A percentile compares a stretch with the other conserved stretches of the same genome.
phyloP scores from a whole-genome alignment of 2,888 invertebrate genomes.

The Apeira syringaria region DNA sequence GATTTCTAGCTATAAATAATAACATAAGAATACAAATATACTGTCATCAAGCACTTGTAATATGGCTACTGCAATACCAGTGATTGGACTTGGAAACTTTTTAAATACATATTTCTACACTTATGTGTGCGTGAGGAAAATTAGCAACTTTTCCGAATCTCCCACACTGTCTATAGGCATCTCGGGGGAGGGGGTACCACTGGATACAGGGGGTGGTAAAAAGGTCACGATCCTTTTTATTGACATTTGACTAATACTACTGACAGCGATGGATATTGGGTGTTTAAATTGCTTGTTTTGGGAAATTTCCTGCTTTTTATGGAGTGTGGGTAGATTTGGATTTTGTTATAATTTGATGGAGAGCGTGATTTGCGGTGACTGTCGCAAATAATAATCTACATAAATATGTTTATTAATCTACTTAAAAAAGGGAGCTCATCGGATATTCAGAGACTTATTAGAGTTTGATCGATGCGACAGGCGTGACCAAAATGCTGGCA shows the following conservation, averaged over 20 bases:
- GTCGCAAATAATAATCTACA: background rate
- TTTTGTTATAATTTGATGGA: background rate
- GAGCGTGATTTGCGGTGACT: background rate
- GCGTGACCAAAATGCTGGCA: too few relatives aligned
- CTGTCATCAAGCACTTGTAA: too few relatives aligned
- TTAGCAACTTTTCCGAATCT: background rate
- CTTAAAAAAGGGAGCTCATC: too few relatives aligned
- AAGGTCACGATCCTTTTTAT: slow-evolving; percentile 40
- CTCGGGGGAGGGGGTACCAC: background rate
- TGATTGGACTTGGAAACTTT: too few relatives aligned
- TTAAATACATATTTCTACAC: too few relatives aligned
- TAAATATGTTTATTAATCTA: too few relatives aligned
- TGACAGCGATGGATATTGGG: slow-evolving; percentile 31
- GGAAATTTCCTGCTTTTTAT: slow-evolving; percentile 15
- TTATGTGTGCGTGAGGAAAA: background rate
- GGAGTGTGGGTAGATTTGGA: slow-evolving; percentile 1
- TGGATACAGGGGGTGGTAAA: slow-evolving; percentile 22
- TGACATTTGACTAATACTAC: slow-evolving; percentile 41
- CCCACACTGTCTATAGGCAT: slow-evolving; percentile 1
- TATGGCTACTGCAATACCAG: too few relatives aligned
- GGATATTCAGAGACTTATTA: too few relatives aligned
- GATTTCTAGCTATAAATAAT: too few relatives aligned
- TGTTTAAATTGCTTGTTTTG: slow-evolving; percentile 30
- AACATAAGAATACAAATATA: too few relatives aligned
- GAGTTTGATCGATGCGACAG: too few relatives aligned